phyloP scores from a whole-genome alignment of 2,797 vertebrate species.

The Notolepis coatsorum region DNA sequence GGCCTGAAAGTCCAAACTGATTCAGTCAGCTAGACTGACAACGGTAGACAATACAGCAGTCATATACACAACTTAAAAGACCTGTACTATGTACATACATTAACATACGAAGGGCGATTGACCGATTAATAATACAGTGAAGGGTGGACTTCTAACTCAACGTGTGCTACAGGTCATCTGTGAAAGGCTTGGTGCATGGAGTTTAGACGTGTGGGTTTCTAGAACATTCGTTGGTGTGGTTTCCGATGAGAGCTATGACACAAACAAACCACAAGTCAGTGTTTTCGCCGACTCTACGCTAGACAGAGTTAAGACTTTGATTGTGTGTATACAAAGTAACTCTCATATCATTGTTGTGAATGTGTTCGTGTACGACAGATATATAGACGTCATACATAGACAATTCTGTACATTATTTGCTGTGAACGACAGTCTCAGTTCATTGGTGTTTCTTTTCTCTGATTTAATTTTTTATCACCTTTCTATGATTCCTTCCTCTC shows the following conservation, averaged over 20 bases:
- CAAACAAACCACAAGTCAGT: constrained; percentile 5
- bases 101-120: background rate
- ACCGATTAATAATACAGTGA: constrained; percentile 16
- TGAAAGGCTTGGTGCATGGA: too few species aligned
- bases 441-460: too few species aligned
- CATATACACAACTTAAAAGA: too few species aligned
- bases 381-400: constrained; percentile 31
- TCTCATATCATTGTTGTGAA: background rate
- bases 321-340: background rate
- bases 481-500: background rate
- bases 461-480: too few species aligned
- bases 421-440: constrained; percentile 53
- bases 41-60: too few species aligned
- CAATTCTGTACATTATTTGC: constrained; percentile 67
- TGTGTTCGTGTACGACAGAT: constrained; percentile 20
- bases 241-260: constrained; percentile 2
- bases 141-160: constrained; percentile 6
- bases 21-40: too few species aligned
- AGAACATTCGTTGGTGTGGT: constrained; percentile 12
- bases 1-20: too few species aligned
- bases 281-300: background rate
- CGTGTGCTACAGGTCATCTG: background rate
- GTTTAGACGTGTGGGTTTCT: background rate
- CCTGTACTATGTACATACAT: too few species aligned
- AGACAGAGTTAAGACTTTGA: constrained; percentile 4